phyloP scores from a whole-genome alignment of 1,140 invertebrate species.

The Stegodyphus mimosarum region DNA sequence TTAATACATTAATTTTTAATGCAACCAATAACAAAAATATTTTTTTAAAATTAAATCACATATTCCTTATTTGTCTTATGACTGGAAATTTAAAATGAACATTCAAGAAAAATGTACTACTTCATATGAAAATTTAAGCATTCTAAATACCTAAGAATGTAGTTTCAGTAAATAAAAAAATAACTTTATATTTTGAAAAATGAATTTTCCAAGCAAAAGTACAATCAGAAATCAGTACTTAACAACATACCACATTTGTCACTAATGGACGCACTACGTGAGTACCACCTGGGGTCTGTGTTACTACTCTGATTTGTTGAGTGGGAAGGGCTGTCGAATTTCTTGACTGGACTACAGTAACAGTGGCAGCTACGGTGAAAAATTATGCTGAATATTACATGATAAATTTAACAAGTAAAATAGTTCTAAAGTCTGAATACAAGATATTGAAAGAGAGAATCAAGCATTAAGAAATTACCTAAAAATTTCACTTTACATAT shows the following conservation, averaged over 20 bases:
- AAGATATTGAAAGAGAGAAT: not conserved
- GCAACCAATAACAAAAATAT: too few species aligned
- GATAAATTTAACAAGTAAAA: not conserved
- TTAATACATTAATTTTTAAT: too few species aligned
- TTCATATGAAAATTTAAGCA: too few species aligned
- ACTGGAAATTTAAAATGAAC: too few species aligned
- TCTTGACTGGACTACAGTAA: constrained; percentile 62
- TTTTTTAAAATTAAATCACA: too few species aligned
- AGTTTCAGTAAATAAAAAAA: not conserved
- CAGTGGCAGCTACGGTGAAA: constrained; percentile 24
- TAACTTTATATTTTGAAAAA: not conserved
- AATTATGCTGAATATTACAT: not conserved
- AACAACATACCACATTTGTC: constrained; percentile 19
- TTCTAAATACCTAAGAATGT: too few species aligned
- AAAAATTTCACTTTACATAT: too few species aligned
- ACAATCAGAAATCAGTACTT: not conserved
- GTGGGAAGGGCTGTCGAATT: constrained; percentile 46
- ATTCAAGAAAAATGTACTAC: too few species aligned
- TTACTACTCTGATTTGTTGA: constrained; percentile 62
- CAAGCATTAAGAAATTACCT: not conserved
- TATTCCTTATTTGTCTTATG: too few species aligned
- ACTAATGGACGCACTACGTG: constrained; percentile 61
- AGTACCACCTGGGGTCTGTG: constrained; percentile 39
- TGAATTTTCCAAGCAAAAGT: not conserved
- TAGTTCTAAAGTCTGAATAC: not conserved